Conservation (phyloP, 64 coral and sea anemone species). For the Orbicella faveolata region DNA sequence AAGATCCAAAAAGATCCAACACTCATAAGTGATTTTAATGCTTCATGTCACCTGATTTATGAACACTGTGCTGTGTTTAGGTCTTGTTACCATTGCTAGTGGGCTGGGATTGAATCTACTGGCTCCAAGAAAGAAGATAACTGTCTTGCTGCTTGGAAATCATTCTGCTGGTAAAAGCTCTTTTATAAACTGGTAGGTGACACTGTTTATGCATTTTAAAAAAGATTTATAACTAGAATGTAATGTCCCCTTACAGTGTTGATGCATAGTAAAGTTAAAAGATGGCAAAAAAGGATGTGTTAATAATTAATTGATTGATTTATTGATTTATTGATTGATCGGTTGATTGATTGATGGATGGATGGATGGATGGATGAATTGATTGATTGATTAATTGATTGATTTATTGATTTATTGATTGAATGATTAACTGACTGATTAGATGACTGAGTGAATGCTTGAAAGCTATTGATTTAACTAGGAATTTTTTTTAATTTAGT, state of each 20-base stretch:
- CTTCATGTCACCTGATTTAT: not conserved
- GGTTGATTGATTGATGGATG: no score
- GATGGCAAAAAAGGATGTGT: no score
- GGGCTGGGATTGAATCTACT: conserved; percentile 79
- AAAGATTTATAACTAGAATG: not conserved
- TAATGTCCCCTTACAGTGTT: not conserved
- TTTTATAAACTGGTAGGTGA: conserved; percentile 92
- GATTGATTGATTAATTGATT: not conserved
- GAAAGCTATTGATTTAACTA: no score
- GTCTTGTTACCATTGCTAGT: conserved; percentile 87
- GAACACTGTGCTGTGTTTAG: conserved; percentile 21
- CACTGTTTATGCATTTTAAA: not conserved
- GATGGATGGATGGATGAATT: no score
- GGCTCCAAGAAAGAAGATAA: conserved; percentile 96
- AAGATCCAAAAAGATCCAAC: not conserved
- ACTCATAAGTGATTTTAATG: not conserved
- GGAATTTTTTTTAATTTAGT: not conserved
- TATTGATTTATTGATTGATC: no score
- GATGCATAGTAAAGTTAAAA: no score
- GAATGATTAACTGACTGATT: no score
- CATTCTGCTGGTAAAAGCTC: conserved; percentile 99
- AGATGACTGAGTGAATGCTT: no score
- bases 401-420: not conserved
- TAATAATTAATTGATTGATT: no score
- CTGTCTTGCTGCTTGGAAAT: conserved; percentile 84